phyloP scores from a whole-genome alignment of 2,888 invertebrate genomes.

The Chaitophorus viminalis region DNA sequence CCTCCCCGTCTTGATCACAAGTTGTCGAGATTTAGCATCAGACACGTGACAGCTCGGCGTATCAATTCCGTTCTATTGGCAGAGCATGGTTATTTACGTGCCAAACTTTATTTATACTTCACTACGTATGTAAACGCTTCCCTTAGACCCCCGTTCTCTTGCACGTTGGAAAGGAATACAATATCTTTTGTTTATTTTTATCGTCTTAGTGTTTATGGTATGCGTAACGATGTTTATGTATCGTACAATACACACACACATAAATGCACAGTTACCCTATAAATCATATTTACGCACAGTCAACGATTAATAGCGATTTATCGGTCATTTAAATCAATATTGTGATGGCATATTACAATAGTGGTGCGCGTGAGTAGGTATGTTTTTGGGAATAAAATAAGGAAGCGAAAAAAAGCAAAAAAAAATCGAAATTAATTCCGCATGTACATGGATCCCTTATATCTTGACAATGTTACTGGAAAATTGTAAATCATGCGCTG shows the following conservation, averaged over 20 bases:
- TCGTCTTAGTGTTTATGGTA: constrained; percentile 6
- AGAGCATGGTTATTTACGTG: constrained; percentile 42
- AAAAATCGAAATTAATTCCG: constrained; percentile 29
- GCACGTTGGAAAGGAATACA: constrained; percentile 10
- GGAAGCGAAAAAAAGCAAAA: too few relatives aligned
- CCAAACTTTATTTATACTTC: constrained; percentile 53
- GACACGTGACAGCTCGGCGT: constrained; percentile 17
- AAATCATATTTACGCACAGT: background rate
- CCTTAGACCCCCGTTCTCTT: background rate
- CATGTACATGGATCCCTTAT: background rate
- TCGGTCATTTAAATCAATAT: constrained; percentile 20
- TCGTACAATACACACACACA: background rate
- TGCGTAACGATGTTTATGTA: background rate
- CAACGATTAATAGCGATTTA: background rate
- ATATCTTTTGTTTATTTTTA: constrained; percentile 36
- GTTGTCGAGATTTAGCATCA: constrained; percentile 6
- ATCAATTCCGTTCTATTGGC: constrained; percentile 51
- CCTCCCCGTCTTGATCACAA: background rate
- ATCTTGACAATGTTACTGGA: constrained; percentile 7
- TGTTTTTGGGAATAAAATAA: too few relatives aligned
- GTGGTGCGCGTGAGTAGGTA: background rate
- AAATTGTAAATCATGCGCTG: constrained; percentile 34
- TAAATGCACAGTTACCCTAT: background rate
- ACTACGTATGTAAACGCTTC: background rate
- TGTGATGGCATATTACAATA: background rate